Evolutionary conservation across 2,113 vertebrate species (phyloP), one percentile per base, ranked within the genome.

Genomic region (Halichoerus grypus): DNA sequence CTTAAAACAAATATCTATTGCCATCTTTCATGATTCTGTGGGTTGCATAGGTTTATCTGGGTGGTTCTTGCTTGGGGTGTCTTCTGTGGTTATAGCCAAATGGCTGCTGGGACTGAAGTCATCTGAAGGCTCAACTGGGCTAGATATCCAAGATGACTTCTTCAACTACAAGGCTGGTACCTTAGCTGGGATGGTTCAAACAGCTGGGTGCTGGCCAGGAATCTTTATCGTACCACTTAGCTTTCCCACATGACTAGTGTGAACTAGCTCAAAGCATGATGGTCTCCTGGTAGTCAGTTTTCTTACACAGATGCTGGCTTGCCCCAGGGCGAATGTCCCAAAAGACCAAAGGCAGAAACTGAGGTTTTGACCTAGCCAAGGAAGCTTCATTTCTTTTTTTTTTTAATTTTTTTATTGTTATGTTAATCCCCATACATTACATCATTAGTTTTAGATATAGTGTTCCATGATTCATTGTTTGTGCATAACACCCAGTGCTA

Each of bases 341-440:
- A 88, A 96, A 92, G 76, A 79, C 16, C 33, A 84, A 88, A 84
- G 83, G 55, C 57, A 76, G 57, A 90, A 82, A 46, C 51, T 93
- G 24, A 67, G 26, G 22, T 74, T 90, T 74, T 16, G 51, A 86
- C 31, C 22, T 74, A 26, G 14, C 26, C 49, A 84, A 83, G 61
- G 53, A 92, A 55, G 63, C 21, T 81, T 83, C 61, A 77, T 63
- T 84, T 94, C 88, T 79, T 36, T 36, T 36, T 36, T 36, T 36
- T 36, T 36, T 36, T 2, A 36, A 36, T 36, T 36, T 36, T 36
- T 36, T 36, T 36, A 36, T 36, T 36, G 36, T 36, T 36, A 36
- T 36, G 36, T 36, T 36, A 36, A 36, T 36, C 36, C 36, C 36
- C 36, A 36, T 36, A 36, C 36, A 36, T 36, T 36, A 36, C 36